Base-by-base conservation (phyloP, 2,113 vertebrate species). In the Casuarius casuarius region DNA sequence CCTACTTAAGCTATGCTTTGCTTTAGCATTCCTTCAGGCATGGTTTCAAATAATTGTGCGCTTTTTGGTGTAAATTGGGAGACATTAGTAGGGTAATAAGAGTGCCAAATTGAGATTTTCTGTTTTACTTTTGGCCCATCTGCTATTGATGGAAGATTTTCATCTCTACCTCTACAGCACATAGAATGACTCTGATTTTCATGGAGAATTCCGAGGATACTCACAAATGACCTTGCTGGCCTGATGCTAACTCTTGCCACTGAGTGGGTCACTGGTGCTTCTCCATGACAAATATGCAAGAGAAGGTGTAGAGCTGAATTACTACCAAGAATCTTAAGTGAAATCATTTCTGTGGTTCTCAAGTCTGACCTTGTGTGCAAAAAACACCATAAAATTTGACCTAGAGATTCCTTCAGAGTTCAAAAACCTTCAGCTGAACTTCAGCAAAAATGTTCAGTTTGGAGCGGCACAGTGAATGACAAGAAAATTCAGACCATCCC, bases 31-130 rank as follows among this genome's bases (percentile, higher is more conserved):
- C 16, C 56, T 59, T 38, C 42, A 87, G 52, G 59, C 7, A 28
- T 35, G 38, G 17, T 20, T 17, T 42, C 66, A 44, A 14, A 31
- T 2, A 4, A 21, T 14, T 2, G 0, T 26, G 44, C 6, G 13
- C 16, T 17, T 61, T 78, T 83, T 71, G 26, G 19, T 48, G 61
- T 25, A 66, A 35, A 10, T 7, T 79, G 9, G 16, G 35, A 89
- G 18, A 40, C 12, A 25, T 25, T 13, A 25, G 20, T 49, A 84
- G 33, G 73, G 44, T 9, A 75, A 15, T 31, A 28, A 65, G 22
- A 82, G 15, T 22, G 22, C 7, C 16, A 44, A 52, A 7, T 51
- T 75, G 67, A 66, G 28, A 44, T 18, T 26, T 23, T 44, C 26
- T 71, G 10, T 9, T 35, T n/a, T 62, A 29, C 46, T 67, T 90